A percentile compares a stretch with the other conserved stretches of the same genome.
These are phyloP conservation scores for Nephrocerus scutellatus DNA, from an alignment of 2,888 invertebrate genomes.

Conservation along the genomic window DNA sequence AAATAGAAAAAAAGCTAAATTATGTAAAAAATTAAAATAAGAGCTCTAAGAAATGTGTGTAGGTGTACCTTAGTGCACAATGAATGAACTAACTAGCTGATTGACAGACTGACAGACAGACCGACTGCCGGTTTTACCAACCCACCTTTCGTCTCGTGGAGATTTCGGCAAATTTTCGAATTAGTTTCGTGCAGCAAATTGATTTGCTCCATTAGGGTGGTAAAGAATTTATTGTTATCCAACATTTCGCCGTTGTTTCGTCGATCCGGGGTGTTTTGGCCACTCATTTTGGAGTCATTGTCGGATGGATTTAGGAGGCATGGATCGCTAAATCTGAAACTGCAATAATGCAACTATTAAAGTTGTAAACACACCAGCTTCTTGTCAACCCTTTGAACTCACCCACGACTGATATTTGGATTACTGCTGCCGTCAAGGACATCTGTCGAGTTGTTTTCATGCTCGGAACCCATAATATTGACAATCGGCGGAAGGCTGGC, in stretches of 20 bases:
- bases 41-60: too few species aligned
- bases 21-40: too few species aligned
- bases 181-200: constrained; percentile 63
- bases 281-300: constrained; percentile 45
- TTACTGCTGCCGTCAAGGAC: constrained; percentile 43
- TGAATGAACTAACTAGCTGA: too few species aligned
- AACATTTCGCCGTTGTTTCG: constrained; percentile 35
- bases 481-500: constrained; percentile 68
- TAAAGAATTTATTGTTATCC: constrained; percentile 44
- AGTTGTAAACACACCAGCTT: neutral
- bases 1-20: too few species aligned
- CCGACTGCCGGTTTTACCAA: too few species aligned
- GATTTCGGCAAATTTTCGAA: constrained; percentile 66
- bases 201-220: constrained; percentile 65
- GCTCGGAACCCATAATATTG: constrained; percentile 46
- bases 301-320: constrained; percentile 46
- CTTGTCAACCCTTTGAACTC: constrained; percentile 8
- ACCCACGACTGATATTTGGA: constrained; percentile 44
- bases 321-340: constrained; percentile 47
- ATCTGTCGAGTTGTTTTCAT: constrained; percentile 43
- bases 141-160: constrained; percentile 65
- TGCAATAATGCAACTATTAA: constrained; percentile 16
- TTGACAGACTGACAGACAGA: too few species aligned
- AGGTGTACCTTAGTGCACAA: too few species aligned
- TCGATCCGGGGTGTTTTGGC: constrained; percentile 43